Evolutionary conservation across 1,140 invertebrate species (phyloP).

Genomic region (Drosophila sulfurigaster): DNA sequence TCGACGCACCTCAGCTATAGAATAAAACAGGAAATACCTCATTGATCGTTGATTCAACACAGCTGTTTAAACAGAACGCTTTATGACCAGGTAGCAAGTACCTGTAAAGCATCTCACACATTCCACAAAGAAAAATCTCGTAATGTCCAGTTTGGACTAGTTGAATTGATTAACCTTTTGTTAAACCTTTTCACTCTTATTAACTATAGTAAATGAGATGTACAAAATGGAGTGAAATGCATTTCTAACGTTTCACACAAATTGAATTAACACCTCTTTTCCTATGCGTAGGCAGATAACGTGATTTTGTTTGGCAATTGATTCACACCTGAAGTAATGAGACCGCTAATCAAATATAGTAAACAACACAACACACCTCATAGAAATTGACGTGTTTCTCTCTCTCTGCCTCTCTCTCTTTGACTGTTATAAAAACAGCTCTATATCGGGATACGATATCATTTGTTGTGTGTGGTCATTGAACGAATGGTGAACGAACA

Average conservation of each 20-base stretch:
- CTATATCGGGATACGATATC: conserved; percentile 35
- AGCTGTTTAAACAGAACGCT: conserved; percentile 23
- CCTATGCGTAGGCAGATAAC: conserved; percentile 28
- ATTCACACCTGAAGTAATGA: conserved; percentile 36
- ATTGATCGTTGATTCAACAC: conserved; percentile 11
- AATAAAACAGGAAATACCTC: background rate
- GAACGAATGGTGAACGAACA: conserved; percentile 46
- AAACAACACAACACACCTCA: conserved; percentile 16
- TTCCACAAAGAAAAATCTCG: background rate
- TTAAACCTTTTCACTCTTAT: background rate
- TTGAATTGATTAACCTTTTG: background rate
- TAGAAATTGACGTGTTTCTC: conserved; percentile 15
- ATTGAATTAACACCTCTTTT: conserved; percentile 28
- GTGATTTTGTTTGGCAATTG: conserved; percentile 19
- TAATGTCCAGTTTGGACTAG: background rate
- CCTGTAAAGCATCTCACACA: background rate
- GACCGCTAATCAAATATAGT: conserved; percentile 34
- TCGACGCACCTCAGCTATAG: background rate
- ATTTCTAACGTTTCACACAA: conserved; percentile 9
- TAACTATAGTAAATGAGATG: conserved; percentile 13
- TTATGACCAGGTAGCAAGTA: background rate
- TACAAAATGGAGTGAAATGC: background rate
- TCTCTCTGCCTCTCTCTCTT: background rate
- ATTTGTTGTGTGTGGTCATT: conserved; percentile 58
- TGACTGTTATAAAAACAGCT: background rate